Evolutionary conservation across 2,113 vertebrate species (phyloP), one percentile per base, ranked within the genome.

Genomic region (Chaetodon trifascialis): DNA sequence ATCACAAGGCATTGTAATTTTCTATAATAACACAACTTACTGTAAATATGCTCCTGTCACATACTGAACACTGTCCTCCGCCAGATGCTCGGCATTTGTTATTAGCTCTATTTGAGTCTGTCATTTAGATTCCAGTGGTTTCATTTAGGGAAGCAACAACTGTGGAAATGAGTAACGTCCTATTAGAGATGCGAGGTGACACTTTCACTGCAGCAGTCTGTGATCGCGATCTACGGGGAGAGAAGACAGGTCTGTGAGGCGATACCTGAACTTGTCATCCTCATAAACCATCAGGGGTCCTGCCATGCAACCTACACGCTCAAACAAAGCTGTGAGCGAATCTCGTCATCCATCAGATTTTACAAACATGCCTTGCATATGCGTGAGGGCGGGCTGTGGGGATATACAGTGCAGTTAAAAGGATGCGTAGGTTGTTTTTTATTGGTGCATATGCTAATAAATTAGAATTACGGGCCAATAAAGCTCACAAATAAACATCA

Each of bases 281-380:
- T 80, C 75, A 80, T 49, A 82, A 89, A 86, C 67, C 89, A 84
- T 85, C 73, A 10, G 86, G 80, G 86, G 64, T 67, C 56, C 60
- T 73, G 76, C 49, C 58, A 65, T 49, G 55, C 76, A 60, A 59
- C 64, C 73, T 68, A 74, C 79, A 82, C 64, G 63, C 63, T 73
- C 72, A 68, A 52, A 73, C 74, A 80, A 63, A 55, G 49, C 76
- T 76, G 51, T 25, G 70, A 69, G 65, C 47, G 67, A 80, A 77
- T 63, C 23, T 38, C 68, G 64, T 88, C 60, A 83, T 82, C 67
- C 52, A 42, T 83, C 77, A 76, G 36, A 66, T 80, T 84, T 79
- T 70, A 77, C 52, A 76, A 79, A 75, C 69, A 83, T 2, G 1
- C 56, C 72, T 7, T 10, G 16, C 11, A 4, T 64, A 51, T 71